Percentiles rank a stretch among this genome's conserved stretches.
Evolutionary conservation across 2,113 vertebrate genomes (phyloP).

Genomic region (Oreotragus oreotragus): DNA sequence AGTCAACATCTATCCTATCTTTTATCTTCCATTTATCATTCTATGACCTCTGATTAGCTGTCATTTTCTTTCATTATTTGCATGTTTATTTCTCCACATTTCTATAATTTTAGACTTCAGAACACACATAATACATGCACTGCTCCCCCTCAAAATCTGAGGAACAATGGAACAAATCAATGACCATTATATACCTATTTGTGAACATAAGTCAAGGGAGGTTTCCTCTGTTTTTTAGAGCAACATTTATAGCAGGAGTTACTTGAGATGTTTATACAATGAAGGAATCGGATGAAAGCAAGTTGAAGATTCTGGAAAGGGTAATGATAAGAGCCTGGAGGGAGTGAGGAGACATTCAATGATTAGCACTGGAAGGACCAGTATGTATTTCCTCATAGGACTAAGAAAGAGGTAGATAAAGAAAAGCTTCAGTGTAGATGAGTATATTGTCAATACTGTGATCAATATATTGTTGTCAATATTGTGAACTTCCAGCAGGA

Average conservation of each 20-base stretch:
- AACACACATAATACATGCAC: background rate
- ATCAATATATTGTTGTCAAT: background rate
- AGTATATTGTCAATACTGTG: background rate
- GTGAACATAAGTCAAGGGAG: background rate
- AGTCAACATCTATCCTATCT: background rate
- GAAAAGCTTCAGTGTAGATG: background rate
- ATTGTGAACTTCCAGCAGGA: background rate
- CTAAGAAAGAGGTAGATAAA: background rate
- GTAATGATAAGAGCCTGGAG: background rate
- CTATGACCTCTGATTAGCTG: background rate
- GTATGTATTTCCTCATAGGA: background rate
- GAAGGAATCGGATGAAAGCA: background rate
- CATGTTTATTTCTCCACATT: background rate
- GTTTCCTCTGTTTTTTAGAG: background rate
- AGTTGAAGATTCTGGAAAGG: background rate
- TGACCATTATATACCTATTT: background rate
- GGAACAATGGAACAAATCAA: background rate
- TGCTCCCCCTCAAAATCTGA: background rate
- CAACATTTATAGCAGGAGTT: background rate
- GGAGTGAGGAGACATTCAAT: background rate
- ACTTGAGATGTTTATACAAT: background rate
- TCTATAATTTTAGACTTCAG: background rate
- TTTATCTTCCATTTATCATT: no score
- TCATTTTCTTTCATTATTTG: background rate
- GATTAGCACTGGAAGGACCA: background rate